These are phyloP conservation scores for Sardinella longiceps DNA, from an alignment of 2,797 vertebrate species.

Conservation along the genomic window DNA sequence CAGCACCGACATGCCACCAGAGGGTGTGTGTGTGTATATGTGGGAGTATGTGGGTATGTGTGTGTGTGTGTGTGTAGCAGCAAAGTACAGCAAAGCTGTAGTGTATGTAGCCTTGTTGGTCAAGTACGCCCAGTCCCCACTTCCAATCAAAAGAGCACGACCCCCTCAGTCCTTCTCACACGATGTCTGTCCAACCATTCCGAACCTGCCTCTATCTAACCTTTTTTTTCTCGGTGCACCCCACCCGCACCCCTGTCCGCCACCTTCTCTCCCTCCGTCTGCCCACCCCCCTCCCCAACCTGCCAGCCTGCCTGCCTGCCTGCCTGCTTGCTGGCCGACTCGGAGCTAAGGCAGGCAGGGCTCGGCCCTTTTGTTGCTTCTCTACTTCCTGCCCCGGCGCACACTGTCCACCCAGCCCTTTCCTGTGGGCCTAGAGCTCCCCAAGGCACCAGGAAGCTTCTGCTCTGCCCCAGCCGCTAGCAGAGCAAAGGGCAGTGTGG, in stretches of 20 bases:
- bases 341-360: background rate
- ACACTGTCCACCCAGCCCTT: conserved; percentile 67
- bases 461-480: conserved; percentile 24
- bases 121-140: background rate
- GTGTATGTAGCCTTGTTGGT: background rate
- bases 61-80: conserved; percentile 24
- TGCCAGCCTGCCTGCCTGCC: no score
- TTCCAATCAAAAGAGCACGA: background rate
- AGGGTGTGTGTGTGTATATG: conserved; percentile 46
- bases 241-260: background rate
- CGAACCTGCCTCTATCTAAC: background rate
- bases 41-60: background rate
- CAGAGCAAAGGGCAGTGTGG: conserved; percentile 30
- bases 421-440: conserved; percentile 66
- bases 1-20: conserved; percentile 70
- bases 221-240: background rate
- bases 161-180: background rate
- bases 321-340: background rate
- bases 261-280: background rate
- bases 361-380: conserved; percentile 67
- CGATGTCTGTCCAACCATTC: background rate
- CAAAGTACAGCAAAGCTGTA: background rate
- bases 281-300: background rate
- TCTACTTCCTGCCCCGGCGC: conserved; percentile 71
- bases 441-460: conserved; percentile 48